phyloP scores from a whole-genome alignment of 2,888 invertebrate genomes.

The Cryptus viduatorius region DNA sequence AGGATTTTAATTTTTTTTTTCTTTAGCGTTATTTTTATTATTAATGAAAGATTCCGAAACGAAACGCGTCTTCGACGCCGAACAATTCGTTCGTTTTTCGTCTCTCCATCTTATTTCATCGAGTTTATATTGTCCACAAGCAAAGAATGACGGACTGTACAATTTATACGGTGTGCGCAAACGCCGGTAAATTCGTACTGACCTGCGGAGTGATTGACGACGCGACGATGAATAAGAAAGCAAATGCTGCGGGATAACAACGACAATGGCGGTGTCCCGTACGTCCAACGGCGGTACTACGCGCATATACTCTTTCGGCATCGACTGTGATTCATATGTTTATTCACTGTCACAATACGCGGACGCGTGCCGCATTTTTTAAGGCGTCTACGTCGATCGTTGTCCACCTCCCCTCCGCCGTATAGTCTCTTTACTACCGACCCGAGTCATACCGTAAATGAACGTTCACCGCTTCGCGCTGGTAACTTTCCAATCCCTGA shows the following conservation, averaged over 20 bases:
- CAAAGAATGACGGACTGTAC: neutral
- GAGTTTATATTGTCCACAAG: conserved; percentile 12
- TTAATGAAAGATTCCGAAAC: conserved; percentile 2
- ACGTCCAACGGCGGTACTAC: neutral
- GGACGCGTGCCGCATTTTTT: conserved; percentile 53
- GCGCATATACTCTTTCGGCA: conserved; percentile 22
- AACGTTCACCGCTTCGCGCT: neutral
- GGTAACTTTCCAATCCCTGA: conserved; percentile 46
- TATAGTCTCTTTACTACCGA: too few species aligned
- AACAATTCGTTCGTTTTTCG: neutral
- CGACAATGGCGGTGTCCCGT: neutral
- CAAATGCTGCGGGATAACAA: neutral
- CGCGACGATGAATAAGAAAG: conserved; percentile 31
- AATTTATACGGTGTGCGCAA: neutral
- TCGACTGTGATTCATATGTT: conserved; percentile 53
- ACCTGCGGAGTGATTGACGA: conserved; percentile 19
- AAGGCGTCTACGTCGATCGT: conserved; percentile 50
- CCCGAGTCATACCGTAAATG: conserved; percentile 1
- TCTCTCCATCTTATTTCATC: neutral
- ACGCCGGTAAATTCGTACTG: neutral
- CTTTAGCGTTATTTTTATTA: neutral
- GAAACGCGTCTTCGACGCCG: neutral
- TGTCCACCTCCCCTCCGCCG: neutral
- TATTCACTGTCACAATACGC: conserved; percentile 58
- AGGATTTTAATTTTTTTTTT: neutral